Base-by-base conservation (phyloP, 2,888 invertebrate species). In the Tipula confusa region DNA sequence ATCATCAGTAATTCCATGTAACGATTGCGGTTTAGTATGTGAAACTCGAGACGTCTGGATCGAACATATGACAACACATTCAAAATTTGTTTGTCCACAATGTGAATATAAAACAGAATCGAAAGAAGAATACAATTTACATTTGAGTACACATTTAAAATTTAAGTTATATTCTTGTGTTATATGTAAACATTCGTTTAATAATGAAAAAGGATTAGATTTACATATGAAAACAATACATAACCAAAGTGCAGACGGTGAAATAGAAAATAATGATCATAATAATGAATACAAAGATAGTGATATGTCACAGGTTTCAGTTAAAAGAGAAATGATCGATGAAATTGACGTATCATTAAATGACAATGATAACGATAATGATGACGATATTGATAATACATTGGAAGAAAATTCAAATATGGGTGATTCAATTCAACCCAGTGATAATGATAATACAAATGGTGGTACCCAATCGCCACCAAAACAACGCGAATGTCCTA, bases 401-500 rank as follows among this genome's bases (percentile, higher is more conserved):
- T 31, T 29, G 24, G 82, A 83, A 38, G 84, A 84, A 79, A 43
- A 83, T 33, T 33, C 82, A 43, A 15, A n/a, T 79, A 84, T 87
- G 4, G 83, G 84, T 2, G 80, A 80, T 29, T 85, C 85, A 85
- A 86, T 3, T 83, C 81, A 28, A 82, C 79, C 48, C 13, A 9
- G 29, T 24, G 24, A 83, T 29, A 80, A 64, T 29, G 82, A 83
- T 64, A 43, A 3, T 48, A 83, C 81, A 2, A 83, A 83, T 31
- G 48, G 83, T 28, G 38, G 79, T 1, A 28, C 28, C 1, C 82
- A 33, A 36, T 38, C 38, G 11, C 82, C 36, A 24, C 28, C 43
- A 29, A 83, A 83, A 18, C 83, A 83, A 83, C 18, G 82, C 38
- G 88, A 89, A 84, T 89, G 89, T 48, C 87, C 87, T 48, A 87